These are phyloP conservation scores for Paraplagusia blochii DNA, from an alignment of 2,113 vertebrate species.

Conservation along the genomic window DNA sequence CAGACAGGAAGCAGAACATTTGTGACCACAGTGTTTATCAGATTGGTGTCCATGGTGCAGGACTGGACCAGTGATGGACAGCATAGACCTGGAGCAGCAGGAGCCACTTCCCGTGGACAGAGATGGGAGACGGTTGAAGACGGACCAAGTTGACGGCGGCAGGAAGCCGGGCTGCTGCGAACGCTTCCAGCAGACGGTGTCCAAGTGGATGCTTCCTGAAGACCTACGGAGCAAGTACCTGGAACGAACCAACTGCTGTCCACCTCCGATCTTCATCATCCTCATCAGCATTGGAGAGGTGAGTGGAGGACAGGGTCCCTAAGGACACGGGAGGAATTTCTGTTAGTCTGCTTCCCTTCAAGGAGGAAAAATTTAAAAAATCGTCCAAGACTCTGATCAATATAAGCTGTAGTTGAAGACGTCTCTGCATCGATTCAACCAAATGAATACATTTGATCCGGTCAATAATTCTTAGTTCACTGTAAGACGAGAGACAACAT, in stretches of 20 bases:
- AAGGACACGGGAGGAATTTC: no score
- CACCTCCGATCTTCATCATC: slow-evolving; percentile 87
- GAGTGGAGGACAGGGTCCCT: no score
- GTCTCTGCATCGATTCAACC: no score
- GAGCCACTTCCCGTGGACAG: slow-evolving; percentile 50
- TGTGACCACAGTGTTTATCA: no score
- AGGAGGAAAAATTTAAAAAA: no score
- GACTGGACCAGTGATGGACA: slow-evolving; percentile 46
- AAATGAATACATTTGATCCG: no score
- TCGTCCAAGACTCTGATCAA: no score
- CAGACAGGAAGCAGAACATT: no score
- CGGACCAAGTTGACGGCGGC: slow-evolving; percentile 14
- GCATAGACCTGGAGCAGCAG: slow-evolving; percentile 57
- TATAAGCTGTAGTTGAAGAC: no score
- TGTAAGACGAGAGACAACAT: no score
- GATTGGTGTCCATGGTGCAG: background rate
- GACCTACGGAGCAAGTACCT: slow-evolving; percentile 69
- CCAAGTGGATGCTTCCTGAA: slow-evolving; percentile 86
- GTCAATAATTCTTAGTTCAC: no score
- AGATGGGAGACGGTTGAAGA: slow-evolving; percentile 9
- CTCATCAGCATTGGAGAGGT: slow-evolving; percentile 85
- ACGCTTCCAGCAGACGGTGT: slow-evolving; percentile 76
- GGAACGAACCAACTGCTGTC: slow-evolving; percentile 84
- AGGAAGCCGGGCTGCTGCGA: slow-evolving; percentile 55
- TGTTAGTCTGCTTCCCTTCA: no score